Conservation (phyloP, 30 jellyfish, hydroid and myxozoan genomes). For the Aurelia aurita region DNA sequence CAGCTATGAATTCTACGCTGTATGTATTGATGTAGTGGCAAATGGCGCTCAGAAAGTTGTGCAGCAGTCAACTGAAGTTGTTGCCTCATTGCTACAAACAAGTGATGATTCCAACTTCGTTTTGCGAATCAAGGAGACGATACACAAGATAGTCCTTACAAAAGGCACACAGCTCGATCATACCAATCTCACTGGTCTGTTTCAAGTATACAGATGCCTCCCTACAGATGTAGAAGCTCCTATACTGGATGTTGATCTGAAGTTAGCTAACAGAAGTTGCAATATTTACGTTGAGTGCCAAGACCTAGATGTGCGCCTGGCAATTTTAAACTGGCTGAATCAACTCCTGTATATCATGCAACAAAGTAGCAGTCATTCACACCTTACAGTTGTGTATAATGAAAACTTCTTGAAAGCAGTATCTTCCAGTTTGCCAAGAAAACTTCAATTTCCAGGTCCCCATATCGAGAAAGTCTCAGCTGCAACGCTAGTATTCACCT, state of each 20-base stretch:
- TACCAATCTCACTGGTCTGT: slow-evolving; percentile 12
- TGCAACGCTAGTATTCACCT: slow-evolving; percentile 26
- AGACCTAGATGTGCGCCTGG: slow-evolving; percentile 30
- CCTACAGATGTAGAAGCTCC: not conserved
- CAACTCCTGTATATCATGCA: slow-evolving; percentile 11
- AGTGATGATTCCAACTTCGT: not conserved
- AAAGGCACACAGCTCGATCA: slow-evolving; percentile 32
- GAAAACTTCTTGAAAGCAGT: slow-evolving; percentile 33
- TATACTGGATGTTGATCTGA: slow-evolving; percentile 36
- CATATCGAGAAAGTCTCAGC: slow-evolving; percentile 19
- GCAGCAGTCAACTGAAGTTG: not conserved
- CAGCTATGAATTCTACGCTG: slow-evolving; percentile 14
- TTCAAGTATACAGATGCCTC: slow-evolving; percentile 4
- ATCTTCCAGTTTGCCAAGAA: slow-evolving; percentile 4
- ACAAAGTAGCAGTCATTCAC: not conserved
- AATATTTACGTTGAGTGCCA: slow-evolving; percentile 35
- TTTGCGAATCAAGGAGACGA: slow-evolving; percentile 5
- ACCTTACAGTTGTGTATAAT: slow-evolving; percentile 34
- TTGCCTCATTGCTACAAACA: slow-evolving; percentile 6
- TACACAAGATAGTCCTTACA: slow-evolving; percentile 23
- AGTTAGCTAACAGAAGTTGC: slow-evolving; percentile 37
- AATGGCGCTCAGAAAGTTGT: not conserved
- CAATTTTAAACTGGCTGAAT: slow-evolving; percentile 33
- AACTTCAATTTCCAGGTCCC: not conserved
- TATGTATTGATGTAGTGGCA: slow-evolving; percentile 6